phyloP scores from a whole-genome alignment of 2,113 vertebrate genomes.

The Rhinichthys klamathensis region DNA sequence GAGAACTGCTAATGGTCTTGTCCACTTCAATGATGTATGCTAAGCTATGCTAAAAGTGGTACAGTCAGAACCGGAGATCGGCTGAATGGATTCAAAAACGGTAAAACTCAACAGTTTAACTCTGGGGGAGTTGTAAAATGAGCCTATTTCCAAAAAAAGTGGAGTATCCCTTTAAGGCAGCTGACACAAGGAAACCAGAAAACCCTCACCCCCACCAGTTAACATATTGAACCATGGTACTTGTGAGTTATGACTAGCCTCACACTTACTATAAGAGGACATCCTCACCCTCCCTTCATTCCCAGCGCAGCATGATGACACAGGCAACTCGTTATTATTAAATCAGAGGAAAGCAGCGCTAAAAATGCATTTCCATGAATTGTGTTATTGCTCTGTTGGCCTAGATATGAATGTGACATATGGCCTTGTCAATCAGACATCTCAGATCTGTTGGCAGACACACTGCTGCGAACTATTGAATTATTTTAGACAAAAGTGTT shows the following conservation, averaged over 20 bases:
- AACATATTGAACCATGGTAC: slow-evolving; percentile 13
- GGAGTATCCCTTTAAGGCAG: too few species aligned
- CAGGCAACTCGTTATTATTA: neutral
- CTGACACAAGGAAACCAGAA: slow-evolving; percentile 4
- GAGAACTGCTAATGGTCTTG: too few species aligned
- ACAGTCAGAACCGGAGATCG: too few species aligned
- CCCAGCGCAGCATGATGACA: neutral
- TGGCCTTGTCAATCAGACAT: slow-evolving; percentile 29
- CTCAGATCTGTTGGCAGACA: slow-evolving; percentile 36
- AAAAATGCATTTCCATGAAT: slow-evolving; percentile 9
- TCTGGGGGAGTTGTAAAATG: too few species aligned
- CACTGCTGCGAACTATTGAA: slow-evolving; percentile 30
- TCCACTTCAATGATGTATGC: too few species aligned
- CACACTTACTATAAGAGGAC: slow-evolving; percentile 22
- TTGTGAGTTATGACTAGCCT: slow-evolving; percentile 22
- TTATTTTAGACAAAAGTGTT: slow-evolving; percentile 41
- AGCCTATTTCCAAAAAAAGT: too few species aligned
- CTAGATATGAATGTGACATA: slow-evolving; percentile 20
- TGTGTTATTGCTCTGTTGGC: slow-evolving; percentile 15
- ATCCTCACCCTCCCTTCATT: slow-evolving; percentile 10
- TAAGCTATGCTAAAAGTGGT: too few species aligned
- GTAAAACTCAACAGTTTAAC: too few species aligned
- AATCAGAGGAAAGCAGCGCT: neutral
- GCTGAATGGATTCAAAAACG: too few species aligned
- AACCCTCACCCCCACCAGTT: neutral